phyloP scores from a whole-genome alignment of 2,113 vertebrate genomes.

The Erinaceus europaeus region DNA sequence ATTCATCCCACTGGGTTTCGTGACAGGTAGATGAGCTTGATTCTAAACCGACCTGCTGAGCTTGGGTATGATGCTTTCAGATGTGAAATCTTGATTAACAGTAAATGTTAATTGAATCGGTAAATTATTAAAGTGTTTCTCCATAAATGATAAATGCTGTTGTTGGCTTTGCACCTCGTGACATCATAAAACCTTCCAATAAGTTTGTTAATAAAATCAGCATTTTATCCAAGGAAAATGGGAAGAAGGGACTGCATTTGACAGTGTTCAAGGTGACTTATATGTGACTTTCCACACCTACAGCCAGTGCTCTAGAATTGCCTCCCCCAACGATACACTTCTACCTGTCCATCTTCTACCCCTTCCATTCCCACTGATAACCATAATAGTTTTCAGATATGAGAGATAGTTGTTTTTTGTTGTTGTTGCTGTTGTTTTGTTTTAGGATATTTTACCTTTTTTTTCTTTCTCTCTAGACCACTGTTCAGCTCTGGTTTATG shows the following conservation, averaged over 20 bases:
- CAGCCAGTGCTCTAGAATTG: no score
- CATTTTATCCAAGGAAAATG: constrained; percentile 28
- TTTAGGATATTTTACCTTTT: no score
- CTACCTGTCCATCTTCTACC: background rate
- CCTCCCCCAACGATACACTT: no score
- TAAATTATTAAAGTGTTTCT: constrained; percentile 75
- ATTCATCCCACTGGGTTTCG: background rate
- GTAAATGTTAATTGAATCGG: constrained; percentile 79
- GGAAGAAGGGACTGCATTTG: background rate
- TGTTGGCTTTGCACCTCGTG: constrained; percentile 49
- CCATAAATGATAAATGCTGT: constrained; percentile 71
- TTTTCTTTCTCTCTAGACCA: no score
- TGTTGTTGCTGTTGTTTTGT: no score
- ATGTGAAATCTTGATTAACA: constrained; percentile 70
- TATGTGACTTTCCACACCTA: background rate
- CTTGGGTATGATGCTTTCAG: constrained; percentile 56
- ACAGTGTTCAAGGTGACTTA: background rate
- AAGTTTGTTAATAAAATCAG: constrained; percentile 34
- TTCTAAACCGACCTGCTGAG: constrained; percentile 52
- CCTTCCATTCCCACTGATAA: background rate
- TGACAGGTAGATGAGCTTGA: constrained; percentile 49
- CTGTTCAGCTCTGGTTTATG: no score
- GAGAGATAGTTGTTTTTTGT: no score
- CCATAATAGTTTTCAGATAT: no score
- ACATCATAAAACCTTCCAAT: constrained; percentile 62